A percentile compares a stretch with the other conserved stretches of the same genome.
phyloP scores from a whole-genome alignment of 2,113 vertebrate genomes.

The Chloroceryle aenea region DNA sequence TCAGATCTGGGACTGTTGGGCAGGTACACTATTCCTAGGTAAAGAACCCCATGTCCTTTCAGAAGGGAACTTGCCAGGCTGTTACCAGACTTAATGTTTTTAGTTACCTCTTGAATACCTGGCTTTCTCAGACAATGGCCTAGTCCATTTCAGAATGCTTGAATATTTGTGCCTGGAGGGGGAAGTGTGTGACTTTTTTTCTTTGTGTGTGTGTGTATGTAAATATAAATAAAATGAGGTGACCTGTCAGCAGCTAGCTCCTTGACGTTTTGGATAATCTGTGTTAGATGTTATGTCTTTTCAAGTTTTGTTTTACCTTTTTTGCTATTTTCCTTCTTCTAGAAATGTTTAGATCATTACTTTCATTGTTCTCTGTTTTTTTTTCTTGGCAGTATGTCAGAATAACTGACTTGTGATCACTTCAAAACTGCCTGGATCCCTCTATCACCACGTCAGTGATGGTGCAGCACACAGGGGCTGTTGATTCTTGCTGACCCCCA shows the following conservation, averaged over 20 bases:
- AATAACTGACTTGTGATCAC: not conserved
- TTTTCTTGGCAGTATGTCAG: not conserved
- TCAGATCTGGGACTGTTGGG: not conserved
- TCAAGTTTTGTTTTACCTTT: not conserved
- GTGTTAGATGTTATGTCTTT: not conserved
- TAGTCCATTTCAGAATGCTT: not conserved
- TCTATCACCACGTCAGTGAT: not conserved
- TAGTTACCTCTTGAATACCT: not conserved
- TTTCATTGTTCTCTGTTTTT: not conserved
- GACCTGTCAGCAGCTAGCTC: not conserved
- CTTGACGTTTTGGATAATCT: not conserved
- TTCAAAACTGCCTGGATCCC: not conserved
- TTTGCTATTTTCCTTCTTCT: rapidly evolving
- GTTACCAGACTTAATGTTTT: not conserved
- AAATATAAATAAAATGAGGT: not conserved
- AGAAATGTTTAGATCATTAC: not conserved
- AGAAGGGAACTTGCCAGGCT: not conserved
- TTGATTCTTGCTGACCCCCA: not conserved
- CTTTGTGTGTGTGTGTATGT: rapidly evolving
- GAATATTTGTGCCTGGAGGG: not conserved
- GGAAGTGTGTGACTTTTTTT: not conserved
- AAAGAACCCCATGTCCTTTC: not conserved
- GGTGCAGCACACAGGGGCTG: not conserved
- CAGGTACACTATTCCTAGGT: not conserved
- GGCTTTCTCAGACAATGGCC: not conserved